Percentiles rank a stretch among this genome's conserved stretches.
Evolutionary conservation across 2,888 invertebrate species (phyloP).

Genomic region (Chalcis sispes): DNA sequence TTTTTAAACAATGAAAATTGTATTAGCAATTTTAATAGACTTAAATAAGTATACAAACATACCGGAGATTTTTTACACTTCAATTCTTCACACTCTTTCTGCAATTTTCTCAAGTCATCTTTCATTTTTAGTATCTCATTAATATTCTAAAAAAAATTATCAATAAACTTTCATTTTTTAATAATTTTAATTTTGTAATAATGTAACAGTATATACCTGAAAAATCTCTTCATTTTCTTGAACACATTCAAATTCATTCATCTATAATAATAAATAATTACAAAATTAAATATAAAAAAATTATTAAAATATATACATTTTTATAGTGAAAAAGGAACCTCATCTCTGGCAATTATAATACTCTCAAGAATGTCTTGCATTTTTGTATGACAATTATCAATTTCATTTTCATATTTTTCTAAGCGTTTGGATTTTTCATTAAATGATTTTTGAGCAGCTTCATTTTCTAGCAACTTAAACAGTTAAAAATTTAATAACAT

Average conservation of each 20-base stretch:
- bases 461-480: constrained; percentile 66
- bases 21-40: constrained; percentile 13
- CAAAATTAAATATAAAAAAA: constrained; percentile 5
- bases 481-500: background rate
- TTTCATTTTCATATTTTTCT: constrained; percentile 68
- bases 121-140: constrained; percentile 64
- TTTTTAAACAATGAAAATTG: background rate
- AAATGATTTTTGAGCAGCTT: constrained; percentile 64
- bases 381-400: constrained; percentile 69
- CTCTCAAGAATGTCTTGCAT: constrained; percentile 70
- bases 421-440: constrained; percentile 64
- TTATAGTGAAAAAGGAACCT: constrained; percentile 57
- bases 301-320: background rate
- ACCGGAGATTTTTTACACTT: constrained; percentile 61
- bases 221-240: constrained; percentile 36
- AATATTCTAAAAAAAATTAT: constrained; percentile 44
- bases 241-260: constrained; percentile 56
- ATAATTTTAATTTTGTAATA: constrained; percentile 26
- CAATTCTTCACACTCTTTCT: constrained; percentile 64
- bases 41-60: constrained; percentile 14
- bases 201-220: constrained; percentile 47
- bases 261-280: constrained; percentile 49
- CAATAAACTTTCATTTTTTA: too few species aligned
- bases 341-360: constrained; percentile 63
- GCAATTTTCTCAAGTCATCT: constrained; percentile 62